Conservation (phyloP, 1,140 invertebrate genomes). For the Drosophila equinoxialis region DNA sequence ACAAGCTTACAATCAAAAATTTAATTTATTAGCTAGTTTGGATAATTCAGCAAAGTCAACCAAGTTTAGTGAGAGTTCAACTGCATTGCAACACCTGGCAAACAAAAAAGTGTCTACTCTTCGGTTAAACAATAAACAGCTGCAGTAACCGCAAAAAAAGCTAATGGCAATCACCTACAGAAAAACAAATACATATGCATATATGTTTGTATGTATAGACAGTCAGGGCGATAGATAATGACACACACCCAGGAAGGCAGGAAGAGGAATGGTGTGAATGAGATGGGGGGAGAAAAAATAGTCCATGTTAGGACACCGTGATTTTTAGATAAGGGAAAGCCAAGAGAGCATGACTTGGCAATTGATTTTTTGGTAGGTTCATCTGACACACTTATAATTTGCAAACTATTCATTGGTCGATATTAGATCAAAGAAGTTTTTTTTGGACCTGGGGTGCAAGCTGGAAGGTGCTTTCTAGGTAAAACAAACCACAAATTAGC, state of each 20-base stretch:
- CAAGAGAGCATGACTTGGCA: not conserved
- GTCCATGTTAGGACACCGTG: not conserved
- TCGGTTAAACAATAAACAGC: slow-evolving; percentile 49
- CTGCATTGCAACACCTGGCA: not conserved
- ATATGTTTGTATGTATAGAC: not conserved
- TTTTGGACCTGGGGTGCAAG: too few species aligned
- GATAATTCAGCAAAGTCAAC: too few species aligned
- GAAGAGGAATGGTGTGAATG: not conserved
- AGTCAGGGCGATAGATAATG: not conserved
- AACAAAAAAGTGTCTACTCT: slow-evolving; percentile 24
- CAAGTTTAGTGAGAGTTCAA: too few species aligned
- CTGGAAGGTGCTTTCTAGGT: too few species aligned
- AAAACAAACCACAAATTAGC: too few species aligned
- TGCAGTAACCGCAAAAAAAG: slow-evolving; percentile 11
- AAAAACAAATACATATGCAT: slow-evolving; percentile 19
- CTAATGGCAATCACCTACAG: not conserved
- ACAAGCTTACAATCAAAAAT: too few species aligned
- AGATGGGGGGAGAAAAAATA: not conserved
- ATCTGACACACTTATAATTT: not conserved
- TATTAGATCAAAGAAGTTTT: too few species aligned
- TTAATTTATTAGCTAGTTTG: too few species aligned
- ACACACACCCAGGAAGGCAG: not conserved
- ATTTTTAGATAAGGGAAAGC: slow-evolving; percentile 1
- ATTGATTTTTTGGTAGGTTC: not conserved
- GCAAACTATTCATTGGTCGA: too few species aligned